Evolutionary conservation across 2,888 invertebrate species (phyloP).

Genomic region (Dynastes hyllus): DNA sequence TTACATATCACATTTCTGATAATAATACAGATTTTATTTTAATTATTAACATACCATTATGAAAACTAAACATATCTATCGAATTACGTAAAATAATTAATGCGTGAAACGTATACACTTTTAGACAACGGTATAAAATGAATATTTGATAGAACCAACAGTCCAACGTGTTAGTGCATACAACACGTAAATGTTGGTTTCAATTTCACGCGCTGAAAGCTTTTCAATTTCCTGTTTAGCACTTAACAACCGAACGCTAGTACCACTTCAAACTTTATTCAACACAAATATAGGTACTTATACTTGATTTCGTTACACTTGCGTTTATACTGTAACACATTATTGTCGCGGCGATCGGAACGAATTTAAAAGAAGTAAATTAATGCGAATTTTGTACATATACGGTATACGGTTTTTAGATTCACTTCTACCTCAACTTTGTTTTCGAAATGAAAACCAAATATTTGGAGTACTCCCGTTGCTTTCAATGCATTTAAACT

Average conservation of each 20-base stretch:
- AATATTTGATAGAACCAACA: constrained; percentile 9
- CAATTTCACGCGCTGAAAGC: constrained; percentile 42
- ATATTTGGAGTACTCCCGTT: constrained; percentile 55
- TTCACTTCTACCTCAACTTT: constrained; percentile 53
- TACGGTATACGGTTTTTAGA: constrained; percentile 48
- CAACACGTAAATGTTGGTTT: constrained; percentile 10
- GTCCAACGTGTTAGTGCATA: neutral
- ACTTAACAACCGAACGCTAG: constrained; percentile 30
- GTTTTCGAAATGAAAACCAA: constrained; percentile 58
- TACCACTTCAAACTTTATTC: constrained; percentile 23
- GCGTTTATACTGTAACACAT: constrained; percentile 5
- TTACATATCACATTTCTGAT: too few species aligned
- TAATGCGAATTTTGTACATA: constrained; percentile 20
- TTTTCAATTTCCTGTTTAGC: constrained; percentile 43
- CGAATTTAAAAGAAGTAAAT: constrained; percentile 35
- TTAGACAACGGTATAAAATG: neutral
- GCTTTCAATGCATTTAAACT: constrained; percentile 60
- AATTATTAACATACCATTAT: constrained; percentile 1
- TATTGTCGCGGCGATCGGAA: neutral
- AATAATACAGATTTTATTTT: too few species aligned
- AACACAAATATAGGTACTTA: neutral
- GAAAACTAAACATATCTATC: neutral
- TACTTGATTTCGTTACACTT: constrained; percentile 7
- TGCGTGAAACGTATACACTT: neutral
- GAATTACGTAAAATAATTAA: constrained; percentile 5